Evolutionary conservation across 1,140 invertebrate genomes (phyloP), one percentile per base, ranked within the genome.

Genomic region (Drosophila bocqueti): DNA sequence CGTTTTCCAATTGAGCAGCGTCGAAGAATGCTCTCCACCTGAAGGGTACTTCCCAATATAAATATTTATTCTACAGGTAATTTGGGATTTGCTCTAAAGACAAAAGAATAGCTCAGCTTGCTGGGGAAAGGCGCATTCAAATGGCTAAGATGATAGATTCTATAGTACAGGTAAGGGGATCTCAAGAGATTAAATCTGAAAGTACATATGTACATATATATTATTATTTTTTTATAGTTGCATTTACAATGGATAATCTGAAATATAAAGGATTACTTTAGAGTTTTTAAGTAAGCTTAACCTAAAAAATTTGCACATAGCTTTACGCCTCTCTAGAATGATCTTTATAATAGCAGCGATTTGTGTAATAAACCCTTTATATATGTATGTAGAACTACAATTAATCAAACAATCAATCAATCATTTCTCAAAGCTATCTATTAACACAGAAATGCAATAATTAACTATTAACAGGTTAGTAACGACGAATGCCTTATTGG

Each of bases 1-100:
- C 83, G 83, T 83, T 87, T 83, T 68, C 42, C 64, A 84, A 64
- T 55, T 74, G 79, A 60, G 62, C 79, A 74, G 75, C 75, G 46
- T 43, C 69, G n/a, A 79, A 83, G 80, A 86, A 86, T 83, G 76
- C 47, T 66, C 64, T 72, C 40, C 46, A 59, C 38, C 34, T 66
- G 63, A 80, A 84, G 74, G 49, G 73, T 81, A 49, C 74, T 78
- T 45, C 16, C 46, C 57, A 55, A 72, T 80, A 62, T 73, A 64
- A 76, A 65, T 66, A 50, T 67, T 60, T 46, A 66, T 76, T 73
- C 21, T 42, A 34, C 26, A 62, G 69, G 49, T 63, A 46, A 54
- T 54, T 73, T 73, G 10, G 55, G 34, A 40, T 16, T 47, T 62
- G 21, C 68, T 45, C 5, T n/a, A 21, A 57, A 63, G 49, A 29